A percentile compares a stretch with the other conserved stretches of the same genome.
Conservation (phyloP, 2,888 invertebrate species). For the Parasteatoda lunata region DNA sequence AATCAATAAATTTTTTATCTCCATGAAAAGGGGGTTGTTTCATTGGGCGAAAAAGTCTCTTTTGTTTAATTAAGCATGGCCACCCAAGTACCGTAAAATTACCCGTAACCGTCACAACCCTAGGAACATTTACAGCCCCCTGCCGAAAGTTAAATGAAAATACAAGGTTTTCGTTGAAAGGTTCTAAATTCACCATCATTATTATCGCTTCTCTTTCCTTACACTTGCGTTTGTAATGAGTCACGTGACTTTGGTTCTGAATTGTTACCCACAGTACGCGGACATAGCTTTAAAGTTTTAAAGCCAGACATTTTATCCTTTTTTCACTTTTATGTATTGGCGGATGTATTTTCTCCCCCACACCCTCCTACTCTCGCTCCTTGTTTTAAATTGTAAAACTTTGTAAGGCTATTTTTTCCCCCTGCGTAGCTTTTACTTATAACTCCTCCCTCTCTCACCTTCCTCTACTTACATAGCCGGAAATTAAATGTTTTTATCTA, state of each 20-base stretch:
- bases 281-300: slow-evolving; percentile 28
- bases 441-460: background rate
- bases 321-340: slow-evolving; percentile 3
- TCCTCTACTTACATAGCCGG: slow-evolving; percentile 19
- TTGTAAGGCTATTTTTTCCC: slow-evolving; percentile 1
- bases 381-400: slow-evolving; percentile 37
- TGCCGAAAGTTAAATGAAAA: slow-evolving; percentile 43
- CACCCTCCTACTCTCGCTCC: slow-evolving; percentile 1
- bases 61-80: slow-evolving; percentile 58
- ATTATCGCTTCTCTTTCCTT: slow-evolving; percentile 11
- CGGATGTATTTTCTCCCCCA: background rate
- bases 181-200: slow-evolving; percentile 30
- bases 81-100: slow-evolving; percentile 55
- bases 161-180: slow-evolving; percentile 28
- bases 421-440: background rate
- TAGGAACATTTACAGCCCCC: background rate
- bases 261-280: slow-evolving; percentile 30
- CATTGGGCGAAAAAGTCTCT: slow-evolving; percentile 32
- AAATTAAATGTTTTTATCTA: slow-evolving; percentile 63
- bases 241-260: slow-evolving; percentile 7
- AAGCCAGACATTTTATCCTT: slow-evolving; percentile 20
- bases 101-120: slow-evolving; percentile 50
- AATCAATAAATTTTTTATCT: background rate
- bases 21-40: slow-evolving; percentile 18
- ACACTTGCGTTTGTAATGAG: slow-evolving; percentile 32